phyloP scores from a whole-genome alignment of 2,113 vertebrate species.

The Capreolus pygargus region DNA sequence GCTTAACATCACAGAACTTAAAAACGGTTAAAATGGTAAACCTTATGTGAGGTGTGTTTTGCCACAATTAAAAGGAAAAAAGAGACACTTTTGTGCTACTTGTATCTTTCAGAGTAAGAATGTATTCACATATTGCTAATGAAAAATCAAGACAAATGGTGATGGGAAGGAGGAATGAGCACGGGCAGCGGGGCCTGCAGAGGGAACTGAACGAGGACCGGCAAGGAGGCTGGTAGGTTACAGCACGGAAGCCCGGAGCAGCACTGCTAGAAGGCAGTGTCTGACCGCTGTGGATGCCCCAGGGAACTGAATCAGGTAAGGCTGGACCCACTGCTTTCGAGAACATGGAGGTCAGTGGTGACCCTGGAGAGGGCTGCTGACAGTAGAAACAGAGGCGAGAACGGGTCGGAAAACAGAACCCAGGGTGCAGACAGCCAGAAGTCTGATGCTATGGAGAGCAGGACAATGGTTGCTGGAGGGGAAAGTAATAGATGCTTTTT shows the following conservation, averaged over 20 bases:
- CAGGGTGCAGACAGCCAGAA: background rate
- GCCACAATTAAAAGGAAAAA: background rate
- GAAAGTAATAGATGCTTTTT: background rate
- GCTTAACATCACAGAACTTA: background rate
- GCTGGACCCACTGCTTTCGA: background rate
- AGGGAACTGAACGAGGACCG: background rate
- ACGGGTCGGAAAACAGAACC: background rate
- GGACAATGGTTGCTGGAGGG: background rate
- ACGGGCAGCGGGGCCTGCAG: background rate
- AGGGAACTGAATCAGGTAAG: background rate
- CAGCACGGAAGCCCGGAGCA: fast-evolving
- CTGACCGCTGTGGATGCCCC: background rate
- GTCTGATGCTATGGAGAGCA: background rate
- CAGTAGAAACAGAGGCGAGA: background rate
- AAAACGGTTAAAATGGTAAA: background rate
- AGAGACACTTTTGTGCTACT: background rate
- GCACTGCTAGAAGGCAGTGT: background rate
- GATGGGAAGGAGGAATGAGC: background rate
- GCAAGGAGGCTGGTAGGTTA: background rate
- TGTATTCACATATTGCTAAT: background rate
- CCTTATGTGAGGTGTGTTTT: background rate
- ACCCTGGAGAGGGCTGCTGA: background rate
- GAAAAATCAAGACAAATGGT: background rate
- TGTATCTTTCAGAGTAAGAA: background rate
- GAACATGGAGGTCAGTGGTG: background rate